Evolutionary conservation across 2,113 vertebrate genomes (phyloP).

Genomic region (Rhabdomys dilectus): DNA sequence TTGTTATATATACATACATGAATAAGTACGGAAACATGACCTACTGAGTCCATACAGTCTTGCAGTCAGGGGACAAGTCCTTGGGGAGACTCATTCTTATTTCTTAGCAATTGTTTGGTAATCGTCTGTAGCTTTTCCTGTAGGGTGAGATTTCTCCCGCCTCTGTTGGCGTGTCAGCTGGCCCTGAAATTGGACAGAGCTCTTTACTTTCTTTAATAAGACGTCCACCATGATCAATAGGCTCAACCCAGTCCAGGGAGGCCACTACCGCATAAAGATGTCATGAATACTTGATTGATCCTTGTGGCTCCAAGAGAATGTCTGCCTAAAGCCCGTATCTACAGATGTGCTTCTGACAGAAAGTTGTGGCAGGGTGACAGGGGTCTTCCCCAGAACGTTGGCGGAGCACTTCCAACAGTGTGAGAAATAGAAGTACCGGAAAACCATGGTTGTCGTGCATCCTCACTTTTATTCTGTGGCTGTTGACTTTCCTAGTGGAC

Average conservation of each 20-base stretch:
- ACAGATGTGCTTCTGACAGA: not conserved
- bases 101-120: not conserved
- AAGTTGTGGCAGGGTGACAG: not conserved
- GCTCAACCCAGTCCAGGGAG: constrained; percentile 33
- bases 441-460: not conserved
- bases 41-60: no score
- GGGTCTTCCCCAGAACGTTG: not conserved
- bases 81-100: not conserved
- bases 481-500: not conserved
- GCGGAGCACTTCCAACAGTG: no score
- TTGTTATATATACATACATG: not conserved
- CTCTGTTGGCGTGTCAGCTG: not conserved
- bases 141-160: not conserved
- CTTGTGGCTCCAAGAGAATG: not conserved
- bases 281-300: constrained; percentile 15
- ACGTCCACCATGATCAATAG: not conserved
- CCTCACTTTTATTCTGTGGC: not conserved
- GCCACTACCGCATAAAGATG: not conserved
- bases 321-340: no score
- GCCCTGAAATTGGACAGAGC: not conserved
- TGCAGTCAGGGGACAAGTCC: not conserved
- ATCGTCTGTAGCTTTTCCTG: not conserved
- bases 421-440: not conserved
- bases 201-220: not conserved
- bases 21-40: not conserved